These are phyloP conservation scores for Brachionus rotundiformis DNA, from an alignment of 1,140 invertebrate species.

Conservation along the genomic window DNA sequence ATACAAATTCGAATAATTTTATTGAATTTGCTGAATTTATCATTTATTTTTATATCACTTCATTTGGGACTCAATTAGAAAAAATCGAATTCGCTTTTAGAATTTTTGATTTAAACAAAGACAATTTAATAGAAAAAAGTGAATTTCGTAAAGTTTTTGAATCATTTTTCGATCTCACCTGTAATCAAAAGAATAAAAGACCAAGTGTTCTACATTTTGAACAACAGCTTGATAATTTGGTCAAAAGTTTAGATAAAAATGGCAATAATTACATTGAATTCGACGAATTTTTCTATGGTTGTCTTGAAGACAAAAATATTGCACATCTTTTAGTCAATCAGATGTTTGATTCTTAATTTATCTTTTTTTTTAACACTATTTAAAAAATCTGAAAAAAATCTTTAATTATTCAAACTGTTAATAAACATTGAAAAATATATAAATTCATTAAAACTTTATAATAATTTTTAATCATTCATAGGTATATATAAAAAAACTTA, in stretches of 20 bases:
- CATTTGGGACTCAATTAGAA: not conserved
- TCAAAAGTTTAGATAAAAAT: constrained; percentile 24
- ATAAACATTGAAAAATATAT: too few species aligned
- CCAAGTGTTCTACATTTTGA: not conserved
- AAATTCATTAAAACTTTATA: too few species aligned
- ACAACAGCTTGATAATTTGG: not conserved
- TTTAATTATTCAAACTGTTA: too few species aligned
- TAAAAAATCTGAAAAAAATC: not conserved
- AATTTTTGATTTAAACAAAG: constrained; percentile 26
- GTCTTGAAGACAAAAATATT: not conserved
- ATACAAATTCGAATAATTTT: not conserved
- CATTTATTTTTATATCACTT: constrained; percentile 19
- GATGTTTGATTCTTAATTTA: constrained; percentile 15
- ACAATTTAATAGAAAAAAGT: not conserved
- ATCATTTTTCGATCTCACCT: not conserved
- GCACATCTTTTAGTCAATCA: not conserved
- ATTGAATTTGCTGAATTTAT: constrained; percentile 42
- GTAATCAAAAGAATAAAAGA: not conserved
- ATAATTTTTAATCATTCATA: too few species aligned
- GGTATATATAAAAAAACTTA: too few species aligned
- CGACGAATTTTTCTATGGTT: not conserved
- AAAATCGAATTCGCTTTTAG: constrained; percentile 45
- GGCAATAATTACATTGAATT: not conserved
- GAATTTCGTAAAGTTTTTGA: not conserved
- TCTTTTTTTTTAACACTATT: not conserved